Evolutionary conservation across 1,140 invertebrate genomes (phyloP), one percentile per base, ranked within the genome.

Genomic region (Caenorhabditis remanei): DNA sequence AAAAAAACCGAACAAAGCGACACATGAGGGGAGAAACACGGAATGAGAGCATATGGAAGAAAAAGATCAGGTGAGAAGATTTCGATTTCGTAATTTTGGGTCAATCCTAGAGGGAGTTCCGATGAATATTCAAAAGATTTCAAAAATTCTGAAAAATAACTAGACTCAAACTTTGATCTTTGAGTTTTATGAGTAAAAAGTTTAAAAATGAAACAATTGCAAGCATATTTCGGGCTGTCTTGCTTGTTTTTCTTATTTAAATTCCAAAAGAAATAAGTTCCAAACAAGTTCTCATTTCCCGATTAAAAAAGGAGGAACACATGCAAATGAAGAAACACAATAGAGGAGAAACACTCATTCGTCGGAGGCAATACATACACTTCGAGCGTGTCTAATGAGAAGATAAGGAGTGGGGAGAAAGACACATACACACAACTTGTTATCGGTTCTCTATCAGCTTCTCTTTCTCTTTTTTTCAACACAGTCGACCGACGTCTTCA

Each of bases 381-480:
- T 71, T 48, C 13, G 65, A 79, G 71, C 71, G 71, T 79, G 43
- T 79, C 71, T 79, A 79, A 79, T 79, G 46, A 79, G 71, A 79
- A 43, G 46, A 79, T 79, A 79, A 79, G 71, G 40, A 79, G n/a
- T 79, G 71, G 32, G 32, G 71, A 50, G 53, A 40, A 63, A 24
- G 61, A 63, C 61, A 63, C 56, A 53, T 16, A 65, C 24, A 46
- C 71, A 79, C 71, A 79, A 79, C 71, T 79, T 79, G 71, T 79
- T 79, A 79, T 79, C 71, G 71, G 71, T 79, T 79, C 40, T 41
- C 43, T 79, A 79, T 79, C 71, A 79, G 71, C 71, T 79, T 79
- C 71, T 79, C 71, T 53, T 79, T 24, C 14, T 43, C n/a, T 53
- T 41, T 24, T 50, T 79, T 53, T n/a, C 16, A 63, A 63, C 14